Base-by-base conservation (phyloP, 2,113 vertebrate genomes). In the Romanogobio albipinnatus region DNA sequence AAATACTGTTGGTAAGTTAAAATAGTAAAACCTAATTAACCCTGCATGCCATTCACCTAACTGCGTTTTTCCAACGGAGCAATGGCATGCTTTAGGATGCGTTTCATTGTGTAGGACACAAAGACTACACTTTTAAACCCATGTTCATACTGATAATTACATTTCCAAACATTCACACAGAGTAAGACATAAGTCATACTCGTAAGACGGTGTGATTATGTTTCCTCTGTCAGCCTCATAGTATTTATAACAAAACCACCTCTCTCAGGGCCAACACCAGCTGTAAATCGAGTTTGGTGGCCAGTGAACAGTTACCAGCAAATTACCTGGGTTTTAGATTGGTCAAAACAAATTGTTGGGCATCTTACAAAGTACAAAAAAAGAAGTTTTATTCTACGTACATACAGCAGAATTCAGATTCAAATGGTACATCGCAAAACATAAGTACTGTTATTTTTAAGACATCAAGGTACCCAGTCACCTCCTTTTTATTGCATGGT, bases 211-310 rank as follows among this genome's bases (percentile, higher is more conserved):
- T 19, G 58, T 39, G 13, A 56, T 70, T 81, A n/a, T 45, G 17
- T 58, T 75, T 62, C 58, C 9, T n/a, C 79, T 74, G 59, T 86
- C 59, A 58, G 71, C 45, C 36, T 22, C 39, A 17, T 51, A 76
- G 19, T 86, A 82, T 82, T 86, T 86, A 82, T 82, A 80, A 86
- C 33, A 56, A 58, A 74, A 82, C 62, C 59, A 29, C 76, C 43
- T 82, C 49, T 86, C 47, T 71, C 71, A 86, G 33, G 71, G 79
- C 64, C 85, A 82, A 47, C 36, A 76, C 36, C 1, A 45, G 59
- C 47, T 53, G 47, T 82, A 86, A 82, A 86, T 82, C 5, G 2
- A 14, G 75, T 84, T 64, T 77, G 47, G 3, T 47, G 4, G 76
- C 76, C 53, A 45, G 17, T 58, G 2, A 47, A 14, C 58, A 24